These are phyloP conservation scores for Uropetala carovei DNA, from an alignment of 2,888 invertebrate genomes.

Conservation along the genomic window DNA sequence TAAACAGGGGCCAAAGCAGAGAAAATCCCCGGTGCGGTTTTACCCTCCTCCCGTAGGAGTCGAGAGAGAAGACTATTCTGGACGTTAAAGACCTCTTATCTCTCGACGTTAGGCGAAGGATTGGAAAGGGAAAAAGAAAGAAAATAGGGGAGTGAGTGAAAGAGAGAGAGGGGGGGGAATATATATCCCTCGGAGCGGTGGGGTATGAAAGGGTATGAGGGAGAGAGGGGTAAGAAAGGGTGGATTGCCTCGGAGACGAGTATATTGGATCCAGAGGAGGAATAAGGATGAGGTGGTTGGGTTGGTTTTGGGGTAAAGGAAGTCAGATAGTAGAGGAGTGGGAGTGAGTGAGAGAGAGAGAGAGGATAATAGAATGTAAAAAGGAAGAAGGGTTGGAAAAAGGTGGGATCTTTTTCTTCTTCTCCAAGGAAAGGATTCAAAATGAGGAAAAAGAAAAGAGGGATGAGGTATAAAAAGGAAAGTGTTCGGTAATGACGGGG, in stretches of 20 bases:
- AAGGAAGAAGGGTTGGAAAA: not conserved
- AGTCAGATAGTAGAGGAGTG: not conserved
- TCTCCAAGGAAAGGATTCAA: slow-evolving; percentile 23
- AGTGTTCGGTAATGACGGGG: slow-evolving; percentile 38
- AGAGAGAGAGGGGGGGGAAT: not conserved
- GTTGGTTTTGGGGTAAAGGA: not conserved
- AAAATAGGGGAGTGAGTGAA: not conserved
- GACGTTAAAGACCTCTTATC: slow-evolving; percentile 61
- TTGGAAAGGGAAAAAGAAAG: not conserved
- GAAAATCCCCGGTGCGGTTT: slow-evolving; percentile 53
- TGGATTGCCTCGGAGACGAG: slow-evolving; percentile 18
- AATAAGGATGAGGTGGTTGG: not conserved
- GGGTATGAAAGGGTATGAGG: not conserved
- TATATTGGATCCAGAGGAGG: slow-evolving; percentile 21
- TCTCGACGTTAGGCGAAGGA: slow-evolving; percentile 40
- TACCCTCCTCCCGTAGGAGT: not conserved
- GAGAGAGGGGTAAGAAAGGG: not conserved
- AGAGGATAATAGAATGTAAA: slow-evolving; percentile 4
- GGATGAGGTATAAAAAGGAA: slow-evolving; percentile 1
- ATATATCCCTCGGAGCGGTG: not conserved
- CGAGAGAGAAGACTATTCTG: slow-evolving; percentile 18
- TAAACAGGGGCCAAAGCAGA: slow-evolving; percentile 34
- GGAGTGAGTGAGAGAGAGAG: too few relatives aligned
- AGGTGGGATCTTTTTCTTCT: not conserved
- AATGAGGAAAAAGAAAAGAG: not conserved